Evolutionary conservation across 2,797 vertebrate species (phyloP), one percentile per base, ranked within the genome.

Genomic region (Capromys pilorides): DNA sequence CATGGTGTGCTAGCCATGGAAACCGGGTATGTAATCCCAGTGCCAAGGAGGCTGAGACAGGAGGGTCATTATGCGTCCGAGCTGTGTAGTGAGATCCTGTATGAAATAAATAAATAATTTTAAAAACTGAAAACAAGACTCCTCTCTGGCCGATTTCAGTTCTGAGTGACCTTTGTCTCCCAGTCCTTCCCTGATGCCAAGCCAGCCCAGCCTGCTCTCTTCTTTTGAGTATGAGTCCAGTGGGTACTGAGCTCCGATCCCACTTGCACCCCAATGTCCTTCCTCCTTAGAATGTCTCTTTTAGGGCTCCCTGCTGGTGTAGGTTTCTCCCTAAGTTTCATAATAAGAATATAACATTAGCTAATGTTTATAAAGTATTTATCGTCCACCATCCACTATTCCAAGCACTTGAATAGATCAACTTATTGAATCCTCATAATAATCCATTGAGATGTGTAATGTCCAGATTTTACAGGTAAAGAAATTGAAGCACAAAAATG

Each of bases 391-490:
- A 9, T 28, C 13, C 14, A 24, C 79, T 79, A 2, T 86, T 59
- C 36, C 5, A 78, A 67, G 16, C 57, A 39, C 21, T 59, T 81
- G 39, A 41, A 51, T 61, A 6, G 16, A 41, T 69, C 77, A 91
- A 67, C 36, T 81, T 26, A 22, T 1, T 22, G 31, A 82, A 67
- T 88, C 80, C 69, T 49, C 62, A 22, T 36, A 91, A 11, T 11
- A 81, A 3, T 79, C 41, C 64, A 33, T 3, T 69, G 78, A 75
- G 41, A 71, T 36, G 39, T 61, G 69, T 31, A 41, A 83, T 75
- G 21, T 78, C 59, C 83, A 51, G 5, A 21, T 88, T 89, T 85
- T 90, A 64, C n/a, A 94, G 31, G 45, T 78, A 71, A 93, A 86
- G 39, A 91, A 84, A 84, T 33, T 33, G 14, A 92, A 86, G 36